phyloP scores from a whole-genome alignment of 2,797 vertebrate genomes.

The Sarcophilus harrisii region DNA sequence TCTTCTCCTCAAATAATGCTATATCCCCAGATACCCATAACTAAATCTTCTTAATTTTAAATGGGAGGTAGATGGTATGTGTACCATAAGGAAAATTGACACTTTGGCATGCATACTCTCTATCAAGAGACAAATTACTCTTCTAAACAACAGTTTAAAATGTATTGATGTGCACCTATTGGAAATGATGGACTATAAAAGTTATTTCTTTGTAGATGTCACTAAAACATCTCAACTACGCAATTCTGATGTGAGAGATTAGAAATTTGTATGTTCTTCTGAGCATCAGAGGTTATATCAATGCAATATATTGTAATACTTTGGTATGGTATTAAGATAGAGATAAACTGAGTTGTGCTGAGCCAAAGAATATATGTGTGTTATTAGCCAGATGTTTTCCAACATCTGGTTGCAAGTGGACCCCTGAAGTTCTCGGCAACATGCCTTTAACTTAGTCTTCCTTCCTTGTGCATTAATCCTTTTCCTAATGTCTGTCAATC shows the following conservation, averaged over 20 bases:
- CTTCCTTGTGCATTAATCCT: not conserved
- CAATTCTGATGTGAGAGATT: constrained; percentile 9
- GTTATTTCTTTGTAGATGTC: constrained; percentile 39
- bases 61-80: constrained; percentile 28
- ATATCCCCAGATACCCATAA: constrained; percentile 2
- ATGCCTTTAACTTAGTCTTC: not conserved
- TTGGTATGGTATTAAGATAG: not conserved
- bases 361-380: not conserved
- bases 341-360: not conserved
- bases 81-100: constrained; percentile 39
- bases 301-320: not conserved
- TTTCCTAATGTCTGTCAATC: not conserved
- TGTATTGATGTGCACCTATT: constrained; percentile 45
- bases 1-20: not conserved
- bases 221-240: constrained; percentile 49
- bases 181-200: constrained; percentile 54
- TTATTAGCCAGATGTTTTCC: not conserved
- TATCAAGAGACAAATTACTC: constrained; percentile 61
- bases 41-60: constrained; percentile 52
- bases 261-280: constrained; percentile 19
- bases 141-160: constrained; percentile 66
- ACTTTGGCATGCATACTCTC: constrained; percentile 44
- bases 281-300: not conserved
- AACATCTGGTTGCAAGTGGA: not conserved
- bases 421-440: not conserved